Base-by-base conservation (phyloP, 1,140 invertebrate species). In the Leptinotarsa defecta region DNA sequence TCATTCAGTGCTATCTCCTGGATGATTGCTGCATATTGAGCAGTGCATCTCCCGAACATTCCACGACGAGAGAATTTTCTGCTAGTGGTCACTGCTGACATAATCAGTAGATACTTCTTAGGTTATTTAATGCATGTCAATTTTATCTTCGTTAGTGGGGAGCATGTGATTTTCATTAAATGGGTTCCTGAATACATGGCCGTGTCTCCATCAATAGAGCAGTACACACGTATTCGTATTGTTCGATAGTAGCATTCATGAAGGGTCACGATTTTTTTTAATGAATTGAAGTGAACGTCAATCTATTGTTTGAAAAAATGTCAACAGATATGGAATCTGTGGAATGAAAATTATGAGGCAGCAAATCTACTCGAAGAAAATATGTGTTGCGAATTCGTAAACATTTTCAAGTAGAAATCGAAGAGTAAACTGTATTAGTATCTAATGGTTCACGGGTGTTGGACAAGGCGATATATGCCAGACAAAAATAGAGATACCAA, bases 1-100 rank as follows among this genome's bases (percentile, higher is more conserved):
- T 77, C 76, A 77, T 77, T 77, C 76, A 71, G 19, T 15, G 67
- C 69, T 74, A 77, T 77, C 76, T 77, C 76, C 65, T 17, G n/a
- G 52, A 57, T 57, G 52, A 57, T 57, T 57, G 52, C 52, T 57
- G 13, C 52, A n/a, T 57, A 57, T 57, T 57, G 52, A 57, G 15
- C 13, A 57, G 27, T 34, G 52, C 52, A 57, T 57, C 52, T 57
- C 52, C 13, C 48, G 43, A 27, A 24, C 52, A 68, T 43, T 68
- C 52, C 2, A 3, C 13, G 52, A 15, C 52, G 52, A 57, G 52
- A 57, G 52, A 17, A 57, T 57, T 57, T 57, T 57, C 52, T n/a
- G 52, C 52, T 57, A 57, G 52, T 57, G 52, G 52, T 57, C 52
- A 57, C 52, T 57, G 52, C n/a, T 57, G 52, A 57, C 52, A 57